These are phyloP conservation scores for Taeniopygia guttata DNA, from an alignment of 2,797 vertebrate genomes.

Conservation along the genomic window DNA sequence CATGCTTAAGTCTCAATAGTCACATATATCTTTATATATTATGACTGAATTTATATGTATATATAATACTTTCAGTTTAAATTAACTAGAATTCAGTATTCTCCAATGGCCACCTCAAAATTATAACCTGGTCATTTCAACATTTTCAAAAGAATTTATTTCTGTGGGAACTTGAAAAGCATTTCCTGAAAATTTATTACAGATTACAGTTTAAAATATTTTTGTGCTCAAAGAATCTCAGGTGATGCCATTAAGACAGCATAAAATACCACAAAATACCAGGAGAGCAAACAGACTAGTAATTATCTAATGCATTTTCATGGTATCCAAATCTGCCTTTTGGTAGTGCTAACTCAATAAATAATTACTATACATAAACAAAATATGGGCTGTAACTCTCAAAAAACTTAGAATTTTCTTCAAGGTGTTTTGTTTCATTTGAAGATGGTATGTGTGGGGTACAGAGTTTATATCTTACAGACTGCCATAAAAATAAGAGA, in stretches of 20 bases:
- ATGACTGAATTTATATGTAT: background rate
- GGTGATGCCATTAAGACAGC: background rate
- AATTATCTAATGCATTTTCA: background rate
- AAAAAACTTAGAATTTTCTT: background rate
- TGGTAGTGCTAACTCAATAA: background rate
- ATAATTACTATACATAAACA: background rate
- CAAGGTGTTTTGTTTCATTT: background rate
- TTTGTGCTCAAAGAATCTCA: background rate
- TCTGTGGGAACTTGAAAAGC: background rate
- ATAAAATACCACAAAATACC: background rate
- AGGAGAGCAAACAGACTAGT: background rate
- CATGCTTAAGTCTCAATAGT: background rate
- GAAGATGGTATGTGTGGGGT: background rate
- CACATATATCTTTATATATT: background rate
- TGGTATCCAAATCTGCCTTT: background rate
- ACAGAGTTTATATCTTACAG: background rate
- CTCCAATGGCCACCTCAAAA: background rate
- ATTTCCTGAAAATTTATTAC: background rate
- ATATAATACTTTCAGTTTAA: background rate
- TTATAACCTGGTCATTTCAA: background rate
- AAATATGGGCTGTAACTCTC: background rate
- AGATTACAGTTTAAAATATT: background rate
- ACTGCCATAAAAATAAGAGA: constrained; percentile 2
- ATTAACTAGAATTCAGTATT: background rate
- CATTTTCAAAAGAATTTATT: background rate